Base-by-base conservation (phyloP, 2,797 vertebrate genomes). In the Oryzias sinensis region DNA sequence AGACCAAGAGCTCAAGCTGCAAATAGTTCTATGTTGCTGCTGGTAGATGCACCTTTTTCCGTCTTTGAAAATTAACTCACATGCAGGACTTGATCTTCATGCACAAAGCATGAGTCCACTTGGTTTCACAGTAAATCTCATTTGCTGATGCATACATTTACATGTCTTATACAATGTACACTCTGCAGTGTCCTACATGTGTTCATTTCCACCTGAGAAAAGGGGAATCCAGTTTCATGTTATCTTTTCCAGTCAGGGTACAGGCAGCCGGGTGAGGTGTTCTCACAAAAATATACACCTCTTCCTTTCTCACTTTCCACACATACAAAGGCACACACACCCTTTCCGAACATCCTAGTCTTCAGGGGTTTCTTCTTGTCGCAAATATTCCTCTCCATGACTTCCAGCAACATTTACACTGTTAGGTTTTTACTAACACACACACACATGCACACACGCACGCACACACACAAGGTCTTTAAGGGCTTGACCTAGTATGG, bases 321-420 rank as follows among this genome's bases (percentile, higher is more conserved):
- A 62, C 66, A 65, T 51, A 61, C 73, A 56, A 49, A 58, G 43
- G 51, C 65, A 63, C 51, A 67, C 65, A 79, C 70, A 54, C 64
- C 45, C 78, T 82, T 83, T 82, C 70, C 62, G 59, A 81, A 85
- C 81, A 82, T 89, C 84, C 84, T 70, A 72, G 77, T 81, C 82
- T 89, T 92, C 87, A 87, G 80, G 81, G 76, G 86, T 85, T 91
- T 90, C 89, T 79, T 49, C 62, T 89, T 46, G 77, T 76, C 82
- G 79, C 83, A 83, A 71, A 80, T 78, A 89, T 87, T 84, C 82
- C 82, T 73, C 61, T 69, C 70, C 79, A 79, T 87, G 85, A 77
- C 76, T 66, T 68, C 72, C 72, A 79, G 72, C 18, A 55, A 66
- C 63, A 70, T 42, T 45, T 55, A 49, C 43, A 52, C 18, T 22